Conservation (phyloP, 53 echinoderm and acorn worm genomes). For the Antedon mediterranea region DNA sequence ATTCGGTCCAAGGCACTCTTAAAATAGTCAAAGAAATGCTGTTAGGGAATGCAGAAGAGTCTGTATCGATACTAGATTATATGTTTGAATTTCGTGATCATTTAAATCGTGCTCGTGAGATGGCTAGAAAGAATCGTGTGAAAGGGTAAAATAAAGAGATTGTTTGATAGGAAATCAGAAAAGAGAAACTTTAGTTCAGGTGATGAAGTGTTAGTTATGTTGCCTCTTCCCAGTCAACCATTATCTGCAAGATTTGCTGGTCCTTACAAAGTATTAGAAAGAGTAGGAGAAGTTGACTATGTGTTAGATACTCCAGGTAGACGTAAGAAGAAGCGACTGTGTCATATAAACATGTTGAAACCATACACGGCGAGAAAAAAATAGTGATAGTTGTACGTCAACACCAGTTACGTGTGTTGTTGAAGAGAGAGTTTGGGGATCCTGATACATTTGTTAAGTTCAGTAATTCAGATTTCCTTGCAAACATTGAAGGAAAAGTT, state of each 20-base stretch:
- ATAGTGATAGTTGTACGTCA: too few relatives aligned
- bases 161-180: constrained; percentile 30
- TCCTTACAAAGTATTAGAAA: constrained; percentile 31
- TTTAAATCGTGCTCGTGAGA: constrained; percentile 16
- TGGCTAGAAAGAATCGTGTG: constrained; percentile 15
- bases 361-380: constrained; percentile 10
- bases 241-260: constrained; percentile 37
- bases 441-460: not conserved
- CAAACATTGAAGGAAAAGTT: too few relatives aligned
- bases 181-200: constrained; percentile 28
- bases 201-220: constrained; percentile 33
- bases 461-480: too few relatives aligned
- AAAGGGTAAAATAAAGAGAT: constrained; percentile 19
- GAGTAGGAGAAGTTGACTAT: constrained; percentile 44
- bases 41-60: too few relatives aligned
- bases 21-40: too few relatives aligned
- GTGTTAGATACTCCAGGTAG: constrained; percentile 41
- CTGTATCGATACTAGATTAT: constrained; percentile 42
- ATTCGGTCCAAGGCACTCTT: too few relatives aligned
- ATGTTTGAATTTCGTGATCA: constrained; percentile 28
- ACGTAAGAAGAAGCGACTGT: constrained; percentile 22
- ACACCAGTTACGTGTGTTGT: too few relatives aligned
- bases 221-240: constrained; percentile 39
- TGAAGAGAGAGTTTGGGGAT: too few relatives aligned
- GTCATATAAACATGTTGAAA: constrained; percentile 52